A percentile compares a stretch with the other conserved stretches of the same genome.
phyloP scores from a whole-genome alignment of 2,888 invertebrate species.

The Kryphioiulus occultus region DNA sequence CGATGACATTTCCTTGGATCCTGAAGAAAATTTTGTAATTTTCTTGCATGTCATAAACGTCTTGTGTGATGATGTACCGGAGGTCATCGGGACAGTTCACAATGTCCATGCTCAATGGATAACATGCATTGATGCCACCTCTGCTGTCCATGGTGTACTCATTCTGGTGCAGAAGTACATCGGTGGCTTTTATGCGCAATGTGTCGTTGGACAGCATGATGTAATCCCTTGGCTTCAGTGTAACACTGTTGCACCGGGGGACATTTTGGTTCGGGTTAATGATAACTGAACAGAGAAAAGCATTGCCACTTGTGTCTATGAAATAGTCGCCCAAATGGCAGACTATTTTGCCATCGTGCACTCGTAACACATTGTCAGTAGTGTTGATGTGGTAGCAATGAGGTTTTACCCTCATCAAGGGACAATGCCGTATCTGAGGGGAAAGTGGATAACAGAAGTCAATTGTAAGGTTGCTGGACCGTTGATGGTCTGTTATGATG shows the following conservation, averaged over 20 bases:
- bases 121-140: neutral
- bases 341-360: neutral
- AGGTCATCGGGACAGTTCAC: neutral
- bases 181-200: neutral
- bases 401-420: neutral
- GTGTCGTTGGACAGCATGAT: neutral
- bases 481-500: neutral
- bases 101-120: neutral
- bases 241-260: neutral
- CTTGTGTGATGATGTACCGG: neutral
- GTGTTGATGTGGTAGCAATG: neutral
- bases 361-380: neutral
- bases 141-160: neutral
- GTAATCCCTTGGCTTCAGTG: neutral
- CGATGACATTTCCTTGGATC: neutral
- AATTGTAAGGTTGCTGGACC: neutral
- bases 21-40: slow-evolving; percentile 30
- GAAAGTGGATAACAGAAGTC: slow-evolving; percentile 27
- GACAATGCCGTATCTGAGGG: slow-evolving; percentile 26
- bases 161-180: neutral
- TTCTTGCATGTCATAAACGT: neutral
- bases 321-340: slow-evolving; percentile 31
- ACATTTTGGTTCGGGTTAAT: neutral
- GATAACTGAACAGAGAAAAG: neutral
- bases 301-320: neutral